Conservation (phyloP, 2,797 vertebrate genomes). For the Xenentodon cancila region DNA sequence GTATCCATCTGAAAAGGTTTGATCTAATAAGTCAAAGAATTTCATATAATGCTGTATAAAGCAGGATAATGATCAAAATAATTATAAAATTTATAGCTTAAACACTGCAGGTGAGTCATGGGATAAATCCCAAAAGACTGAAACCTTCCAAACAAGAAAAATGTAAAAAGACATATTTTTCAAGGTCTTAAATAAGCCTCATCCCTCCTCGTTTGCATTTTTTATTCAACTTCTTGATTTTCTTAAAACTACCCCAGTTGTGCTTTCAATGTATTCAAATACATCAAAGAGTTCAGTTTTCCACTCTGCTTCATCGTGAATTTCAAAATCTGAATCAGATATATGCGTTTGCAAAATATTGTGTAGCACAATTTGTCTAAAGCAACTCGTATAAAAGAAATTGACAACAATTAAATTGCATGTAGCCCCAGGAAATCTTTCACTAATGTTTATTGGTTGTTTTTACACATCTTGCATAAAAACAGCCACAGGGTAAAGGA, state of each 20-base stretch:
- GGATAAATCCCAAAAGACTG: too few relatives aligned
- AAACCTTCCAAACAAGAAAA: too few relatives aligned
- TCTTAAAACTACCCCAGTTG: too few relatives aligned
- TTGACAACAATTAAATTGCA: conserved; percentile 15
- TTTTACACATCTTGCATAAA: conserved; percentile 37
- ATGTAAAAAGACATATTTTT: too few relatives aligned
- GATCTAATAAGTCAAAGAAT: too few relatives aligned
- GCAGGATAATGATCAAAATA: too few relatives aligned
- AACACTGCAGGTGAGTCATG: too few relatives aligned
- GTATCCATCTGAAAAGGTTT: too few relatives aligned
- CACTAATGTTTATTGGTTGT: conserved; percentile 26
- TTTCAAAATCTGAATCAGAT: neutral
- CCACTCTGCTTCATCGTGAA: conserved; percentile 10
- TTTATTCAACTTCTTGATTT: neutral
- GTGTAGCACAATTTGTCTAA: conserved; percentile 12
- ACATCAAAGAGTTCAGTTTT: conserved; percentile 1
- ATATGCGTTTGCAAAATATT: neutral
- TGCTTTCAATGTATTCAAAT: neutral
- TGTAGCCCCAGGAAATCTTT: conserved; percentile 28
- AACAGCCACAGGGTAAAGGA: conserved; percentile 39
- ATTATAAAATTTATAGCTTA: too few relatives aligned
- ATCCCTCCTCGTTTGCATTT: too few relatives aligned
- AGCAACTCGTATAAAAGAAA: conserved; percentile 17
- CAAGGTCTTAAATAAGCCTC: too few relatives aligned
- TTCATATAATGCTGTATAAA: too few relatives aligned